phyloP scores from a whole-genome alignment of 1,140 invertebrate species.

The Mycetomoellerius zeteki region DNA sequence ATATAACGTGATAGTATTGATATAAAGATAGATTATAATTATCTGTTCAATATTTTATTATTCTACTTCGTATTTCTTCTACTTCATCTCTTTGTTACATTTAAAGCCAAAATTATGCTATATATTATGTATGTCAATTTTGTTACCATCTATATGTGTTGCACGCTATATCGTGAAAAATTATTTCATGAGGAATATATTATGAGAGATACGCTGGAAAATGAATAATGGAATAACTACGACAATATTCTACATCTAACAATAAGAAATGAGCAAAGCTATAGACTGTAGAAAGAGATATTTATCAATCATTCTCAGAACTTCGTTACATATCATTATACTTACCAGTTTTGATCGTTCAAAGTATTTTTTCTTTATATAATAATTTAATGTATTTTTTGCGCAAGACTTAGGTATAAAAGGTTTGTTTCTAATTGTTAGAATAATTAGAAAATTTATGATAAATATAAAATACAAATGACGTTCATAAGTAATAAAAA shows the following conservation, averaged over 20 bases:
- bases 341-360: neutral
- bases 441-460: neutral
- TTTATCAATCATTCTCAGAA: neutral
- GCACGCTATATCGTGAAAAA: neutral
- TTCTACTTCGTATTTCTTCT: neutral
- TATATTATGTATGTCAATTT: neutral
- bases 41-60: neutral
- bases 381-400: neutral
- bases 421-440: neutral
- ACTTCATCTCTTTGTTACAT: neutral
- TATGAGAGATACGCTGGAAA: neutral
- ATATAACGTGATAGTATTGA: neutral
- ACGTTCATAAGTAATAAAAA: constrained; percentile 7
- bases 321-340: neutral
- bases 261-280: neutral
- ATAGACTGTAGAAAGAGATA: neutral
- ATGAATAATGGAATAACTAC: constrained; percentile 15
- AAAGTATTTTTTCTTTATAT: neutral
- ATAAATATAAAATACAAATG: neutral
- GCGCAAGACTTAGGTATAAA: neutral
- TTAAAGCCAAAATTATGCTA: neutral
- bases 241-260: neutral
- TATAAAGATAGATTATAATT: neutral
- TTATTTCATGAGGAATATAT: neutral
- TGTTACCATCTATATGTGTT: neutral